Evolutionary conservation across 2,888 invertebrate species (phyloP), one percentile per base, ranked within the genome.

Genomic region (Copidosoma aretas): DNA sequence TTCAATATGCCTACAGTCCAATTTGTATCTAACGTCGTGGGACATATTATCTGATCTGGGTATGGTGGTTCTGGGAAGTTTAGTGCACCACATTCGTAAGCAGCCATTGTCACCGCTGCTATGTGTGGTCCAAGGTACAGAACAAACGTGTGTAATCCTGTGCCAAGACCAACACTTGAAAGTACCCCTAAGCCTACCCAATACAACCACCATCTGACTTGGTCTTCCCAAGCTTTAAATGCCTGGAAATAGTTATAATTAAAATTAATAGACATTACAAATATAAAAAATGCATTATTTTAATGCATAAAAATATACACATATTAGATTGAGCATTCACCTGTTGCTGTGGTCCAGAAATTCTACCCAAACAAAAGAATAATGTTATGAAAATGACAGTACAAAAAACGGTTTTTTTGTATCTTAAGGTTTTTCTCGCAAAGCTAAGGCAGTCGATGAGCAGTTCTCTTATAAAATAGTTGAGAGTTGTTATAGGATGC

Each of bases 51-150:
- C 93, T 97, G 94, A 81, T 96, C 95, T 24, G 99, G 99, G 87
- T 99, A 99, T 0, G 99, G 99, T 59, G 99, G 99, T 78, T 93
- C 91, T 0, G 98, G 99, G 83, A 99, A 99, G 84, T 97, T 91
- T 46, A 98, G 88, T 25, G 93, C 90, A 60, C 93, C 93, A 84
- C 99, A 99, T 85, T 99, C 98, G 84, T 97, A 98, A 0, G 97
- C 99, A 19, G 99, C 99, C 80, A 99, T 87, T 3, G 99, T 99
- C 54, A 99, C 99, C 67, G 94, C 90, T 68, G 98, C 98, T 86
- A 99, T 99, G 82, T 98, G 98, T 41, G 99, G 99, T n/a, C 99
- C 99, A 81, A 99, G 86, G 85, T 99, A 99, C 71, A 99, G 87
- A 62, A 99, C 89, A 87, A 99, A 99, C 70, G 99, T 99, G 85